Conservation (phyloP, 2,797 vertebrate genomes). For the Phylloscopus collybita region DNA sequence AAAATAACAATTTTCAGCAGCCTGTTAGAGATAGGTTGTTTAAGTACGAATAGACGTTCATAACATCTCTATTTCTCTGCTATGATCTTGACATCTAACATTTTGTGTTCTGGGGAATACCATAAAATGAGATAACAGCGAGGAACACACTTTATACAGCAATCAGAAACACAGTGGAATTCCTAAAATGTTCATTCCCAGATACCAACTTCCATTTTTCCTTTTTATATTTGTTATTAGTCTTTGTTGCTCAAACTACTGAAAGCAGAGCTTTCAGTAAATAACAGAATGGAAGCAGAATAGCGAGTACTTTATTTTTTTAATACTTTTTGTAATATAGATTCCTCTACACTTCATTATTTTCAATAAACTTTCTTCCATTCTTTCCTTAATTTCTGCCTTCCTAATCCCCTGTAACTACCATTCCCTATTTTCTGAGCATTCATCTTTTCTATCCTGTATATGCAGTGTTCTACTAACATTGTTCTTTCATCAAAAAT, state of each 20-base stretch:
- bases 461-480: not conserved
- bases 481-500: not conserved
- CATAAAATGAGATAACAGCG: not conserved
- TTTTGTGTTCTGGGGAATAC: slow-evolving; percentile 19
- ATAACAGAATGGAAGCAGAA: not conserved
- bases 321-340: not conserved
- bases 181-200: not conserved
- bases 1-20: slow-evolving; percentile 60
- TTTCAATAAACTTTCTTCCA: not conserved
- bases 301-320: not conserved
- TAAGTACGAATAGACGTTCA: slow-evolving; percentile 40
- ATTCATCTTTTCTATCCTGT: not conserved
- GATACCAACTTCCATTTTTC: not conserved
- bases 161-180: not conserved
- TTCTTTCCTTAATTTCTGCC: not conserved
- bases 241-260: not conserved
- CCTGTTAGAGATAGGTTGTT: slow-evolving; percentile 23
- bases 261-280: not conserved
- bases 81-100: slow-evolving; percentile 9
- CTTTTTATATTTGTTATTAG: not conserved
- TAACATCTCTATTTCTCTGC: slow-evolving; percentile 33
- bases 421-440: not conserved
- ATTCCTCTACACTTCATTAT: not conserved
- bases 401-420: not conserved
- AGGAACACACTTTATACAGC: not conserved